Base-by-base conservation (phyloP, 92 coral and sea anemone genomes). In the Parazoanthus darwini region DNA sequence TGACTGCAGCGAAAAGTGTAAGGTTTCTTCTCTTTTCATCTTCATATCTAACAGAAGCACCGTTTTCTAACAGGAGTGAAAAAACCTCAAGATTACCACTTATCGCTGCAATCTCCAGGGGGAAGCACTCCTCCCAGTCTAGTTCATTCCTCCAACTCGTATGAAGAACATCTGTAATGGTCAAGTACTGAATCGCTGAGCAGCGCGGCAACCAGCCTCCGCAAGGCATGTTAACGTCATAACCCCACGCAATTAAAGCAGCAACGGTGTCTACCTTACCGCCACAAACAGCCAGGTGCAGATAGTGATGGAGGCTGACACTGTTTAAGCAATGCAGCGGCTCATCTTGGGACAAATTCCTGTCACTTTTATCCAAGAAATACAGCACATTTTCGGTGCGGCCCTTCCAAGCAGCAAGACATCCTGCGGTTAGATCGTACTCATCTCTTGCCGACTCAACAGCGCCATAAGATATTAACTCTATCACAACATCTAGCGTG, bases 201-300 rank as follows among this genome's bases (percentile, higher is more conserved):
- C 18, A 36, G 20, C 39, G 18, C 3, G 77, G 23, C 44, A 73
- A 26, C 36, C 38, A 73, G 2, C 42, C 77, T 9, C 42, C 16
- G 77, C 77, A 73, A 10, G 77, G 77, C 3, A 7, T 1, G 42
- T 73, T 73, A 5, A 73, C 39, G 16, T 73, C 11, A 73, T 10
- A 73, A 10, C 77, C 77, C 20, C 38, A 73, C 42, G 16, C 77
- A 26, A 73, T 73, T 43, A 73, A 35, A 73, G 77, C 77, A 0
- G 39, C 77, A 1, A 73, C 77, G n/a, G 77, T 73, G 20, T 73
- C 77, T 33, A 36, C 38, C 44, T 18, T 73, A 29, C 44, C 77
- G 15, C 77, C 77, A 43, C 42, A 73, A 5, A 73, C 38, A 73
- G 77, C 77, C 6, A 73, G 77, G 38, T 73, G 77, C 42, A 73